Evolutionary conservation across 2,113 vertebrate species (phyloP), one percentile per base, ranked within the genome.

Genomic region (Rattus norvegicus): DNA sequence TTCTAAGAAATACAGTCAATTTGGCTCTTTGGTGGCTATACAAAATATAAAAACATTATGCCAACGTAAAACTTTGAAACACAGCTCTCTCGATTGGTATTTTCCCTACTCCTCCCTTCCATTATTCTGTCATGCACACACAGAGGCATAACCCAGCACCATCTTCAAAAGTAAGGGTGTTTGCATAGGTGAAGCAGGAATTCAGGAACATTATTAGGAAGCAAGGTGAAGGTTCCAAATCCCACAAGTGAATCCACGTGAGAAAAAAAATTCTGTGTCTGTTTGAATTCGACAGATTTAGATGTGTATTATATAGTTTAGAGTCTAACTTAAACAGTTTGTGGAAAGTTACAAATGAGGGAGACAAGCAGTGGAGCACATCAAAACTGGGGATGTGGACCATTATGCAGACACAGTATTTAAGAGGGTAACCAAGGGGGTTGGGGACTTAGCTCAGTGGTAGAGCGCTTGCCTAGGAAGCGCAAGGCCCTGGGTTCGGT

Each of bases 31-130:
- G 67, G 54, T 93, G 49, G 52, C 43, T 33, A 1, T 22, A 56
- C 16, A 59, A 75, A 77, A 72, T 52, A 24, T 49, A 83, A 88
- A 87, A 94, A 4, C 1, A 83, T 24, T 84, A 26, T 63, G 30
- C 26, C 39, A 91, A 96, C 84, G 43, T 30, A 94, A 47, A 43
- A 65, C 36, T 56, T 43, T 43, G 90, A 93, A 93, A 94, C 59
- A 12, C 2, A 75, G 20, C 16, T 96, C 26, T 90, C 20, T 65
- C 11, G 6, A 28, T 26, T 9, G n/a, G 13, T 1, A 1, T 28
- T 16, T 39, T 26, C 6, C 47, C 4, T 11, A 36, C 39, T 47
- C 47, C 10, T 88, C 2, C 12, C 63, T 54, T 52, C 5, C 11
- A 39, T 26, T 30, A 87, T 30, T 79, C 30, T 80, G 5, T 92